phyloP scores from a whole-genome alignment of 2,888 invertebrate species.

The Eristalinus aeneus region DNA sequence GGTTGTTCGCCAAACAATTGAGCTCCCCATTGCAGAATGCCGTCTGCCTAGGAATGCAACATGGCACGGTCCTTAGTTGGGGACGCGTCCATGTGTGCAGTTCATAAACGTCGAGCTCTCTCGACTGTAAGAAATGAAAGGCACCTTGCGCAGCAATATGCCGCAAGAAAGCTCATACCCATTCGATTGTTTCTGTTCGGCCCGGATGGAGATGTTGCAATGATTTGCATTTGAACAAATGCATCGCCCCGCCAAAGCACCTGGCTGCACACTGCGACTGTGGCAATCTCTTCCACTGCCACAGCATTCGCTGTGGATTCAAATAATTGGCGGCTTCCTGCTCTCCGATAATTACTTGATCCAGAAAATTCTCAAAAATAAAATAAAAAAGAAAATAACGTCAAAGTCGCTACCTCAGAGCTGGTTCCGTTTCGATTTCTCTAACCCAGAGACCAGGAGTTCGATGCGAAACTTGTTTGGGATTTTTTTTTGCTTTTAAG shows the following conservation, averaged over 20 bases:
- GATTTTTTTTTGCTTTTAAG: not conserved
- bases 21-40: constrained; percentile 36
- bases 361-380: not conserved
- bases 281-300: constrained; percentile 31
- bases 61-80: constrained; percentile 40
- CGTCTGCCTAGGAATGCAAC: constrained; percentile 10
- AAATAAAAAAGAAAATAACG: not conserved
- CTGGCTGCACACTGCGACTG: constrained; percentile 50
- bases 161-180: not conserved
- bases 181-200: constrained; percentile 30
- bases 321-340: constrained; percentile 27
- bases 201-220: constrained; percentile 42
- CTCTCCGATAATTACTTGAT: not conserved
- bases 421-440: not conserved
- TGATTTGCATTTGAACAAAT: constrained; percentile 45
- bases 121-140: constrained; percentile 66
- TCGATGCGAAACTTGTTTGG: not conserved
- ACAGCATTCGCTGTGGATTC: not conserved
- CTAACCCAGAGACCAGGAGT: not conserved
- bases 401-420: not conserved
- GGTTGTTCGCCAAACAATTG: constrained; percentile 18
- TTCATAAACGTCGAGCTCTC: constrained; percentile 45
- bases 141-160: constrained; percentile 19
- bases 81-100: constrained; percentile 44
- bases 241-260: constrained; percentile 29